Base-by-base conservation (phyloP, 37 sponge, comb jelly and placozoan species). In the Petrosia ficiformis region DNA sequence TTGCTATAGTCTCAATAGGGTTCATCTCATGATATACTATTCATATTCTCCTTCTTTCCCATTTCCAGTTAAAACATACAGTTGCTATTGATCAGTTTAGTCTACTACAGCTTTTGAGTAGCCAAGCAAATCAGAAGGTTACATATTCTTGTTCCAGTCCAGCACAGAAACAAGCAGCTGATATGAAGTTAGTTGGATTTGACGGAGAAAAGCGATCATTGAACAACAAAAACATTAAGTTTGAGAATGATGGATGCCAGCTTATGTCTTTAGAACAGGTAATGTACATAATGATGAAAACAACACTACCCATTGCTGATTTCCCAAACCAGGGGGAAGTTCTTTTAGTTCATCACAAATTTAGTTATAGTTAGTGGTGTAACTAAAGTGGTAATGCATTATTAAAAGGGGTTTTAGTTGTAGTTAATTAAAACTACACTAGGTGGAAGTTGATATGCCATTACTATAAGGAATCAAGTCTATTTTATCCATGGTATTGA, bases 41-140 rank as follows among this genome's bases (percentile, higher is more conserved):
- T 44, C 26, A 24, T 48, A 25, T 71, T 6, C n/a, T 72, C 34
- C 8, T 59, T 41, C 65, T 43, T 59, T 25, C 40, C 11, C 36
- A n/a, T 26, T 1, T 31, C 32, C 64, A 86, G 86, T 54, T 86
- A 11, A 25, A 60, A 11, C 80, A 82, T 57, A 71, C 76, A 14
- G 39, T 89, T 54, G 36, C 56, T 28, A n/a, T 28, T 25, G 72
- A 68, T 67, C 89, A 89, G 76, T 73, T 74, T 4, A 57, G 28
- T 26, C 28, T 89, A n/a, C 48, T 89, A 31, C 80, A 74, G 21
- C 40, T 89, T 54, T 63, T 89, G 42, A 89, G 84, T 44, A 61
- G 73, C 41, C 24, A 60, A 48, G 89, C 83, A 35, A 56, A 34
- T 8, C 89, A 88, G 52, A 73, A 54, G 74, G 65, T 88, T 44